phyloP scores from a whole-genome alignment of 2,113 vertebrate species.

The Cyanoderma ruficeps region DNA sequence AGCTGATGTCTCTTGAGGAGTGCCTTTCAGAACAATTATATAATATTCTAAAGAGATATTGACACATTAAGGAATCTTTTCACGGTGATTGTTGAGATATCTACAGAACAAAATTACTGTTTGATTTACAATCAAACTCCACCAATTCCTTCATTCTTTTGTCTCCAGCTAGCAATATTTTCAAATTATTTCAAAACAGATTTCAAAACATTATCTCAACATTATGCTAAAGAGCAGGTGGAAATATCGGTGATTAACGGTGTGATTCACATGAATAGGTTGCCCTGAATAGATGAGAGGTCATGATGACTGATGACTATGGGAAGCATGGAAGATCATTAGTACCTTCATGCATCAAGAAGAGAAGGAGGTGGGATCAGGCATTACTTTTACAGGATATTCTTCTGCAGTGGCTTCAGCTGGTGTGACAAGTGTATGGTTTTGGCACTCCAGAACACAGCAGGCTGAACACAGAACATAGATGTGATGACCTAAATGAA shows the following conservation, averaged over 20 bases:
- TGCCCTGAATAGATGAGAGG: not conserved
- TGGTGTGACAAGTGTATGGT: not conserved
- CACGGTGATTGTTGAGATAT: not conserved
- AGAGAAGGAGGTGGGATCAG: not conserved
- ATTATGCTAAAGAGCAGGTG: not conserved
- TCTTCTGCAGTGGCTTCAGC: not conserved
- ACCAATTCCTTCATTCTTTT: not conserved
- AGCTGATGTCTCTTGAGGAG: not conserved
- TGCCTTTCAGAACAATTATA: not conserved
- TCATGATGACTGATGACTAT: not conserved
- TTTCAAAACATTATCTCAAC: not conserved
- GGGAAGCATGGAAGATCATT: not conserved
- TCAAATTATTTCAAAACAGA: constrained; percentile 15
- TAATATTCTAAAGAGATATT: not conserved
- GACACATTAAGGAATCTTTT: not conserved
- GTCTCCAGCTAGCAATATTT: not conserved
- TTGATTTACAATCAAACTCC: not conserved
- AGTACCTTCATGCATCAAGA: not conserved
- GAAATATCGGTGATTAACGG: not conserved
- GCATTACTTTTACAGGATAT: not conserved
- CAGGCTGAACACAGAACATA: not conserved
- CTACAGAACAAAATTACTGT: not conserved
- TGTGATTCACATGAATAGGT: not conserved
- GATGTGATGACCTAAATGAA: not conserved
- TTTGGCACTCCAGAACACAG: not conserved